These are phyloP conservation scores for Istiophorus platypterus DNA, from an alignment of 2,113 vertebrate genomes.

Conservation along the genomic window DNA sequence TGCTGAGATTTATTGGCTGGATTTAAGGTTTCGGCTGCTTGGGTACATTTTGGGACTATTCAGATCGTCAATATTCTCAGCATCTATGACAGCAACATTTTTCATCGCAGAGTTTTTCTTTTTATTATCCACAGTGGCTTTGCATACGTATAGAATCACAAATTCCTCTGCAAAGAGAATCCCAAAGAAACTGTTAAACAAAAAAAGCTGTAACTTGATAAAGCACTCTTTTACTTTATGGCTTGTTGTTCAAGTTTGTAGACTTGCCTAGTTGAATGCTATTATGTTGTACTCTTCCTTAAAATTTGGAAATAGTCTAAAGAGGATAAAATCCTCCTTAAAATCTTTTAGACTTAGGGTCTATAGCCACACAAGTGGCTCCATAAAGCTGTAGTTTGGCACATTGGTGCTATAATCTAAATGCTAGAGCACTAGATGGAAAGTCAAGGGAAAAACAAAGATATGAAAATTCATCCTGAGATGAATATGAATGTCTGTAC, in stretches of 20 bases:
- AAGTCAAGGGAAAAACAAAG: neutral
- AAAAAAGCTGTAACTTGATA: constrained; percentile 19
- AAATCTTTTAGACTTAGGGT: neutral
- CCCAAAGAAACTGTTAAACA: constrained; percentile 26
- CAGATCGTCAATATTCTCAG: constrained; percentile 35
- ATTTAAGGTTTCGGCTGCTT: constrained; percentile 27
- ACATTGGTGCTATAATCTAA: neutral
- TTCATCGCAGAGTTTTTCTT: neutral
- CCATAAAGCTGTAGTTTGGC: neutral
- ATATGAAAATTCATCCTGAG: neutral
- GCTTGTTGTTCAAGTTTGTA: neutral
- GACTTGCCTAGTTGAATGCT: neutral
- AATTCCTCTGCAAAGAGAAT: constrained; percentile 21
- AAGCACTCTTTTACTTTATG: neutral
- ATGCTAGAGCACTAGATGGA: neutral
- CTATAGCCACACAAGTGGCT: neutral
- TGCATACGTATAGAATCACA: constrained; percentile 9
- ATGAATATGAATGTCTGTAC: neutral
- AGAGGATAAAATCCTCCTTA: neutral
- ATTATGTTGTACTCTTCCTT: constrained; percentile 2
- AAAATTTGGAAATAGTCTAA: neutral
- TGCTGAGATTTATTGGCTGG: constrained; percentile 42
- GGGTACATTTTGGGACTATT: constrained; percentile 8
- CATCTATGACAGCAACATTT: constrained; percentile 30
- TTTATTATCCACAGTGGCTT: constrained; percentile 35